phyloP scores from a whole-genome alignment of 2,888 invertebrate species.

The Trimorus sp. region DNA sequence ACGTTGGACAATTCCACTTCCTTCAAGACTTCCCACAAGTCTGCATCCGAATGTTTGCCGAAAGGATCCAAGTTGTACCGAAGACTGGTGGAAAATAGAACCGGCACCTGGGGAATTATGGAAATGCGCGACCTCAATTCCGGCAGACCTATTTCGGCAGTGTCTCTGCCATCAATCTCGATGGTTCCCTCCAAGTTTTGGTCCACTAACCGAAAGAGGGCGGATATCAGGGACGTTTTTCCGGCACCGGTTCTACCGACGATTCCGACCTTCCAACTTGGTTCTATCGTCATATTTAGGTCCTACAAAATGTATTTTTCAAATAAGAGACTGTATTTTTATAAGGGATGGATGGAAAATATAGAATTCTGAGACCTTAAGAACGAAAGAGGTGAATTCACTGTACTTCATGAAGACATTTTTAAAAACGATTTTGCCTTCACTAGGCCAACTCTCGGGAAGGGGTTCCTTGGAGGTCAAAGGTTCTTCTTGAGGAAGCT shows the following conservation, averaged over 20 bases:
- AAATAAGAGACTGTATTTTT: no score
- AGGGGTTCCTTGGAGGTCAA: slow-evolving; percentile 79
- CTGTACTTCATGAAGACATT: slow-evolving; percentile 86
- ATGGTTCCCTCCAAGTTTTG: no score
- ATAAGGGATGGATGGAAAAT: not conserved
- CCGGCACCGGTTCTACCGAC: slow-evolving; percentile 94
- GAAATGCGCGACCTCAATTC: no score
- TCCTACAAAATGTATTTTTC: slow-evolving; percentile 73
- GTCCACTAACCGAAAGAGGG: slow-evolving; percentile 89
- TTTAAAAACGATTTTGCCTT: slow-evolving; percentile 85
- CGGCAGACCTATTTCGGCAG: no score
- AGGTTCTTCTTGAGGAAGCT: slow-evolving; percentile 86
- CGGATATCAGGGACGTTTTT: slow-evolving; percentile 90
- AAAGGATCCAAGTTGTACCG: no score
- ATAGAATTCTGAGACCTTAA: not conserved
- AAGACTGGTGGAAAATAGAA: no score
- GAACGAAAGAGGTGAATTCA: slow-evolving; percentile 62
- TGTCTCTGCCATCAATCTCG: no score
- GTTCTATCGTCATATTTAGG: slow-evolving; percentile 87
- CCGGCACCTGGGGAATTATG: no score
- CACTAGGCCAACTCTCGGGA: slow-evolving; percentile 86
- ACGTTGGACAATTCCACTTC: no score
- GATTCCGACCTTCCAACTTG: slow-evolving; percentile 90
- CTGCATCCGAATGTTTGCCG: no score
- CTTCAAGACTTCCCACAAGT: no score